phyloP scores from a whole-genome alignment of 2,888 invertebrate genomes.

The Electrophaes corylata region DNA sequence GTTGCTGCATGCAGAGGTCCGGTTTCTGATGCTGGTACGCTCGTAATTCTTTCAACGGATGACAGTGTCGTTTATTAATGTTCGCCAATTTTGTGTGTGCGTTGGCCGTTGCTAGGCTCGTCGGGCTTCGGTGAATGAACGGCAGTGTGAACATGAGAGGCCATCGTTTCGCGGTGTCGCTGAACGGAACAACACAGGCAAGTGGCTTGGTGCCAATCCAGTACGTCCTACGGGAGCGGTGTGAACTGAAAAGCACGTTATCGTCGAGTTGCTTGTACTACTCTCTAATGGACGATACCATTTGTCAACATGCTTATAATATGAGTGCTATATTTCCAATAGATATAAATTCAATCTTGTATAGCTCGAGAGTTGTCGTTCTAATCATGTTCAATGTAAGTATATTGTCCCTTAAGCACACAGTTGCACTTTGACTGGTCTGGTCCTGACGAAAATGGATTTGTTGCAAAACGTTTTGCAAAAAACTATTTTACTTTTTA shows the following conservation, averaged over 20 bases:
- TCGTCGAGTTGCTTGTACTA: slow-evolving; percentile 52
- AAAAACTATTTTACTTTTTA: slow-evolving; percentile 14
- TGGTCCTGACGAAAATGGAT: background rate
- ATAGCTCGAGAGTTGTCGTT: background rate
- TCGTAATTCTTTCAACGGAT: slow-evolving; percentile 49
- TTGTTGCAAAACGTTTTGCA: slow-evolving; percentile 3
- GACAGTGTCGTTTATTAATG: slow-evolving; percentile 47
- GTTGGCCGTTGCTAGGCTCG: slow-evolving; percentile 33
- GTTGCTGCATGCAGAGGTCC: slow-evolving; percentile 31
- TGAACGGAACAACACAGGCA: slow-evolving; percentile 44
- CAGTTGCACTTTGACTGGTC: background rate
- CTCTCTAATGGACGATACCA: slow-evolving; percentile 52
- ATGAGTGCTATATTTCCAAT: slow-evolving; percentile 18
- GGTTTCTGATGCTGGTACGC: slow-evolving; percentile 33
- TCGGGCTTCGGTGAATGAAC: slow-evolving; percentile 54
- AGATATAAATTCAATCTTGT: slow-evolving; percentile 5
- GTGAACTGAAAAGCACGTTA: slow-evolving; percentile 41
- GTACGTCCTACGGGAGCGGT: slow-evolving; percentile 49
- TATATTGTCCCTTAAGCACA: slow-evolving; percentile 1
- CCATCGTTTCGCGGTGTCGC: slow-evolving; percentile 37
- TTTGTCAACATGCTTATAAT: slow-evolving; percentile 27
- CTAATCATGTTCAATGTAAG: background rate
- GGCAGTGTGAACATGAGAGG: slow-evolving; percentile 40
- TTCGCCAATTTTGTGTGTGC: slow-evolving; percentile 48
- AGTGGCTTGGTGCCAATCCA: slow-evolving; percentile 68